Conservation (phyloP, 2,797 vertebrate species). For the Sparidentex hasta region DNA sequence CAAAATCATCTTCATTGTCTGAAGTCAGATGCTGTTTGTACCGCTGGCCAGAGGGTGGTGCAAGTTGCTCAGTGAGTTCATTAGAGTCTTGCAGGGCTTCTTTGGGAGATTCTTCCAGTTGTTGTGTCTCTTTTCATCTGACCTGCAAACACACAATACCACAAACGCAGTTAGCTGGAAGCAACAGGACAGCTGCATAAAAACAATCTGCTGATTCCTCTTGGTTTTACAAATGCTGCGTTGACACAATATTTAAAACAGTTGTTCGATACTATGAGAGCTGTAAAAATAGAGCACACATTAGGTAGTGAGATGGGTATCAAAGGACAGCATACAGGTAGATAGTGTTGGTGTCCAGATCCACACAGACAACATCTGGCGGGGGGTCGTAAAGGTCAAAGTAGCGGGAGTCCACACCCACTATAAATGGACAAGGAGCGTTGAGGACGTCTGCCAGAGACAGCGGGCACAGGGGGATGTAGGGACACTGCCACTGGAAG, state of each 20-base stretch:
- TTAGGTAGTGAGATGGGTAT: not conserved
- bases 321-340: constrained; percentile 89
- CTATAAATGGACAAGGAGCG: constrained; percentile 95
- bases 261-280: not conserved
- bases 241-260: not conserved
- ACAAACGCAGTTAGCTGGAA: constrained; percentile 20
- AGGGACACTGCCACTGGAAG: constrained; percentile 99
- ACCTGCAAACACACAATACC: constrained; percentile 81
- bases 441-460: constrained; percentile 95
- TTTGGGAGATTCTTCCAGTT: constrained; percentile 99
- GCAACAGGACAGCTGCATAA: constrained; percentile 4
- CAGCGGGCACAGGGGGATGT: constrained; percentile 97
- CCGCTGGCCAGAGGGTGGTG: constrained; percentile 91
- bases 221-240: not conserved
- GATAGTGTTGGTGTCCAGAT: constrained; percentile 98
- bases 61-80: constrained; percentile 90
- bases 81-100: constrained; percentile 94
- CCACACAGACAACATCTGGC: constrained; percentile 96
- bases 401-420: constrained; percentile 99
- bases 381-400: constrained; percentile 99
- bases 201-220: not conserved
- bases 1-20: not conserved
- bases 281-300: not conserved
- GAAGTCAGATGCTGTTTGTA: constrained; percentile 68
- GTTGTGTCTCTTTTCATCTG: constrained; percentile 94